A percentile compares a stretch with the other conserved stretches of the same genome.
Evolutionary conservation across 2,113 vertebrate species (phyloP).

Genomic region (Callipepla squamata): DNA sequence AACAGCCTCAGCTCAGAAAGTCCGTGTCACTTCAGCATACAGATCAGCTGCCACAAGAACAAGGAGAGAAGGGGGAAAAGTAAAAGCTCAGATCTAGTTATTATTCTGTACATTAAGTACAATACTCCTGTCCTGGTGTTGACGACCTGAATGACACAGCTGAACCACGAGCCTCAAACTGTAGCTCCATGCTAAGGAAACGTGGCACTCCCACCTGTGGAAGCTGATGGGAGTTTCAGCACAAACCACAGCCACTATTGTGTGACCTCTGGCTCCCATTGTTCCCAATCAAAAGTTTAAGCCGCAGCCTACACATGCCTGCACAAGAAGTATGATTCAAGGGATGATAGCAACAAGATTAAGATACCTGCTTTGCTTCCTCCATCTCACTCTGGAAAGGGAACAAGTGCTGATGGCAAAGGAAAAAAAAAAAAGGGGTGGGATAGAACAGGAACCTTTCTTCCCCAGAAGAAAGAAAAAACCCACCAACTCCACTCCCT

Average conservation of each 20-base stretch:
- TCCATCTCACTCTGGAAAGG: not conserved
- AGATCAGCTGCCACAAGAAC: not conserved
- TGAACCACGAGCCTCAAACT: not conserved
- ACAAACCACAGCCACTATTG: not conserved
- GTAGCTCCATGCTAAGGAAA: not conserved
- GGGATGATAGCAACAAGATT: not conserved
- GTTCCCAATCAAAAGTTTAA: not conserved
- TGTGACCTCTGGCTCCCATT: not conserved
- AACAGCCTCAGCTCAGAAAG: not conserved
- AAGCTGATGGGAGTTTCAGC: not conserved
- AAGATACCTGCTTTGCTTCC: not conserved
- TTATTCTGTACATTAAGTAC: not conserved
- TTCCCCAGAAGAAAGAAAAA: not conserved
- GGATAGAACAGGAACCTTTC: not conserved
- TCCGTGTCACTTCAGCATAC: not conserved
- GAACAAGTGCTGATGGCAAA: not conserved
- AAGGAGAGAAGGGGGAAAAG: not conserved
- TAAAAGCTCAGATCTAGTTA: not conserved
- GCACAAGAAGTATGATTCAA: not conserved
- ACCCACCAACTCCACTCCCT: not conserved
- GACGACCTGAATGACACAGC: not conserved
- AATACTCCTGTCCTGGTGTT: not conserved
- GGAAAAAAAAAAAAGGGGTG: not conserved
- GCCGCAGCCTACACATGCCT: not conserved
- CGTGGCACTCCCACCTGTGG: not conserved